Base-by-base conservation (phyloP, 1,140 invertebrate species). In the Cryptotermes secundus region DNA sequence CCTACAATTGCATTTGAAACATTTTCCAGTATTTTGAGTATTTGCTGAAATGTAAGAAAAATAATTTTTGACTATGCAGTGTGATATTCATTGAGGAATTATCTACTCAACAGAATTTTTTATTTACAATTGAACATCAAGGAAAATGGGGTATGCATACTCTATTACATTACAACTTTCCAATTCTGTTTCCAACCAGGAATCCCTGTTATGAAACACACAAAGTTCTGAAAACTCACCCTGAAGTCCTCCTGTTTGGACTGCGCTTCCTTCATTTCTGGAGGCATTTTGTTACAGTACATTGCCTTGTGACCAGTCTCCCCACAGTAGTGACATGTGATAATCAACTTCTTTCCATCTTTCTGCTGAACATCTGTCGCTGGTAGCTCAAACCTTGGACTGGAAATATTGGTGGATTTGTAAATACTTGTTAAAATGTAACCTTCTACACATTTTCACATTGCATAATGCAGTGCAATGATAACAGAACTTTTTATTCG, bases 271-370 rank as follows among this genome's bases (percentile, higher is more conserved):
- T 90, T 88, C 82, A 92, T 88, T 84, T 96, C 95, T 42, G 92
- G 91, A 42, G 95, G 93, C 91, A 97, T 95, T 90, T 97, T 97
- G 86, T 94, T 94, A 89, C 98, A 99, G 87, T 96, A 94, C 79
- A 96, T 94, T 1, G 97, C 97, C 92, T 99, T 99, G 89, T 99
- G 98, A 0, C 98, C 98, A 81, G 95, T 92, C 91, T 99, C 97
- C n/a, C 96, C 96, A 90, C 98, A 99, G 88, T 96, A 97, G 89
- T 99, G 98, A 89, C 98, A 99, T 16, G 95, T 95, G 45, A 97
- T 94, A 81, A 95, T 93, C 4, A 94, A 93, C 72, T 97, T 95
- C 87, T 98, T 98, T 14, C 93, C 93, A 88, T 96, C 95, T 88
- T 96, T 96, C 19, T 95, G 93, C 84, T 93, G 93, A 85, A 95